A percentile compares a stretch with the other conserved stretches of the same genome.
Evolutionary conservation across 2,797 vertebrate species (phyloP).

Genomic region (Avahi laniger): DNA sequence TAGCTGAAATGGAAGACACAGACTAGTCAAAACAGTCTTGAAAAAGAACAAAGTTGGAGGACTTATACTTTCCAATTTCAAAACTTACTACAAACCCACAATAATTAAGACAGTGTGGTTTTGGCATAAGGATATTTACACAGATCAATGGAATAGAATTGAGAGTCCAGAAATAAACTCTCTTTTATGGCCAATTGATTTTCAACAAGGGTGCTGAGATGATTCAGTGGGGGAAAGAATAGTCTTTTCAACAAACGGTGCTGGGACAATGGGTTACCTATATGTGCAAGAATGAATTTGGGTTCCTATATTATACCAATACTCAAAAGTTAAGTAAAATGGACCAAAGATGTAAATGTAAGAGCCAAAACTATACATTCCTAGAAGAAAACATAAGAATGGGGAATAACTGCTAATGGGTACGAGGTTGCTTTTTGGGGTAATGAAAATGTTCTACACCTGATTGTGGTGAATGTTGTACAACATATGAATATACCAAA

Average conservation of each 20-base stretch:
- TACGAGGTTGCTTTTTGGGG: fast-evolving
- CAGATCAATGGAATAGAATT: not conserved
- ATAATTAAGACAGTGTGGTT: not conserved
- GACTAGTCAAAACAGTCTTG: not conserved
- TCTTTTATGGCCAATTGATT: not conserved
- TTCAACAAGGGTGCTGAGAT: not conserved
- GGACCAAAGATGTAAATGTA: not conserved
- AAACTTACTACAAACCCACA: not conserved
- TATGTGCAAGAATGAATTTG: not conserved
- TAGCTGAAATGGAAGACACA: not conserved
- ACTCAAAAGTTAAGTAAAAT: not conserved
- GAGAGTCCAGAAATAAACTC: not conserved
- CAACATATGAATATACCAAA: not conserved
- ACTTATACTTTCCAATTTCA: not conserved
- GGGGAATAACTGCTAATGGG: not conserved
- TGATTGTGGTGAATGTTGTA: not conserved
- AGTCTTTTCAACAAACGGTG: not conserved
- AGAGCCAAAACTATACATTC: not conserved
- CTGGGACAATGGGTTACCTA: not conserved
- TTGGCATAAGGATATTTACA: not conserved
- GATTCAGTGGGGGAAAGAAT: not conserved
- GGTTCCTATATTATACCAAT: not conserved
- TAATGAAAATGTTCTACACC: not conserved
- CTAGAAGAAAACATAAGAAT: not conserved
- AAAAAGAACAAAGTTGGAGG: not conserved